Evolutionary conservation across 2,797 vertebrate species (phyloP).

Genomic region (Muraenolepis orangiensis): DNA sequence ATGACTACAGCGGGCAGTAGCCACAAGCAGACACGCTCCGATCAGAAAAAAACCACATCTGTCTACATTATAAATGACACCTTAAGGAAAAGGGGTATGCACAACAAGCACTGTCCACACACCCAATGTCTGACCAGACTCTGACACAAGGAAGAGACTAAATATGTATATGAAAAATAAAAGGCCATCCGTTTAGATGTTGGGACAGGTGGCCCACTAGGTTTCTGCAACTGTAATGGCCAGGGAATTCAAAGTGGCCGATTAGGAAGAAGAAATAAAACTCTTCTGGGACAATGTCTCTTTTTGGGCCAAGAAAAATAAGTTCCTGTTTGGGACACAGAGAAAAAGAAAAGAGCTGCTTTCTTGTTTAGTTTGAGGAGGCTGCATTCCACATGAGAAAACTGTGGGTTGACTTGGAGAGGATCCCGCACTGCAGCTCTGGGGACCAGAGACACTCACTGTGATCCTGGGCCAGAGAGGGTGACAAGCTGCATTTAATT

Average conservation of each 20-base stretch:
- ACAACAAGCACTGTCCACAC: not conserved
- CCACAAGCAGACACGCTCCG: constrained; percentile 7
- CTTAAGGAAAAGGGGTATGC: not conserved
- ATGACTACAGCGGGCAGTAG: not conserved
- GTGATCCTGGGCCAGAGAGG: constrained; percentile 48
- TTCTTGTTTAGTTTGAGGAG: constrained; percentile 29
- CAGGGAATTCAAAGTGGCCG: constrained; percentile 42
- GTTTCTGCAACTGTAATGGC: constrained; percentile 40
- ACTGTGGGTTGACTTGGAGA: constrained; percentile 26
- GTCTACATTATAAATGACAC: constrained; percentile 16
- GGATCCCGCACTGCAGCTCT: constrained; percentile 39
- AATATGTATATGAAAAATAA: constrained; percentile 32
- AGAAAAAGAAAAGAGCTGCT: constrained; percentile 28
- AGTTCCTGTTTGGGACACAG: constrained; percentile 28
- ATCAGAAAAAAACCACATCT: constrained; percentile 21
- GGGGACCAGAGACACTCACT: constrained; percentile 38
- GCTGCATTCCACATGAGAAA: constrained; percentile 48
- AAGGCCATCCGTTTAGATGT: constrained; percentile 41
- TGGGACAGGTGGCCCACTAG: constrained; percentile 62
- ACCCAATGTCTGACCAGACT: constrained; percentile 8
- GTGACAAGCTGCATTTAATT: constrained; percentile 48
- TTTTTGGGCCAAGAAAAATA: constrained; percentile 39
- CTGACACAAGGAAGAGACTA: constrained; percentile 16
- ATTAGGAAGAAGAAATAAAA: constrained; percentile 40
- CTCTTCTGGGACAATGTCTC: constrained; percentile 35